Percentiles rank a stretch among this genome's conserved stretches.
phyloP scores from a whole-genome alignment of 37 sponge, comb jelly and placozoan genomes.

The Spongia lamella region DNA sequence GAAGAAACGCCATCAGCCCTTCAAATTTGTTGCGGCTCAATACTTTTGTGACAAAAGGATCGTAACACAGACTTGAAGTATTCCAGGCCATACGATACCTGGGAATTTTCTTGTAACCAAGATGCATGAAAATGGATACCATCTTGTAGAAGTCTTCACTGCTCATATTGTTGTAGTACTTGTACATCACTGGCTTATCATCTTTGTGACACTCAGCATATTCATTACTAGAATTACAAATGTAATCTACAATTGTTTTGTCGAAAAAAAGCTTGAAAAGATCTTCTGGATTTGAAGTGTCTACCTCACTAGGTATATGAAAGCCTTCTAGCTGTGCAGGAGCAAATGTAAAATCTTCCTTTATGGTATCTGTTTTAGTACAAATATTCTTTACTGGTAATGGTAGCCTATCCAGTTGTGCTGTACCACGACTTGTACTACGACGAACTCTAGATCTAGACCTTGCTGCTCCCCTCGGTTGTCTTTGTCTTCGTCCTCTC shows the following conservation, averaged over 20 bases:
- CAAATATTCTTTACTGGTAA: too few species aligned
- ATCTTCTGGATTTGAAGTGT: not conserved
- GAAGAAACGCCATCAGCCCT: not conserved
- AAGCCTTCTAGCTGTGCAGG: too few species aligned
- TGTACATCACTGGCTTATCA: not conserved
- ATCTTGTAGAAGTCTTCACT: not conserved
- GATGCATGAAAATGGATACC: not conserved
- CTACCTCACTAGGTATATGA: too few species aligned
- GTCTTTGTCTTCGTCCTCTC: too few species aligned
- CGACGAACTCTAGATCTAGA: too few species aligned
- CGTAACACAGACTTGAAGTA: not conserved
- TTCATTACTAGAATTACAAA: not conserved
- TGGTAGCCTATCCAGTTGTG: too few species aligned
- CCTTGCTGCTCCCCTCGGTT: too few species aligned
- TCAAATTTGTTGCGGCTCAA: not conserved
- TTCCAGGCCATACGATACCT: not conserved
- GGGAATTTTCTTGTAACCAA: conserved; percentile 1
- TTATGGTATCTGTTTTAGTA: too few species aligned
- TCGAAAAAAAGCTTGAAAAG: conserved; percentile 3
- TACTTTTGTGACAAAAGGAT: not conserved
- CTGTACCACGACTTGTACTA: too few species aligned
- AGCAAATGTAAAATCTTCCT: too few species aligned
- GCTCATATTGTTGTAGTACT: not conserved
- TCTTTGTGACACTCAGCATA: conserved; percentile 6
- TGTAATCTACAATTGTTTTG: not conserved